Percentiles rank a stretch among this genome's conserved stretches.
Evolutionary conservation across 2,797 vertebrate species (phyloP).

Genomic region (Falco peregrinus): DNA sequence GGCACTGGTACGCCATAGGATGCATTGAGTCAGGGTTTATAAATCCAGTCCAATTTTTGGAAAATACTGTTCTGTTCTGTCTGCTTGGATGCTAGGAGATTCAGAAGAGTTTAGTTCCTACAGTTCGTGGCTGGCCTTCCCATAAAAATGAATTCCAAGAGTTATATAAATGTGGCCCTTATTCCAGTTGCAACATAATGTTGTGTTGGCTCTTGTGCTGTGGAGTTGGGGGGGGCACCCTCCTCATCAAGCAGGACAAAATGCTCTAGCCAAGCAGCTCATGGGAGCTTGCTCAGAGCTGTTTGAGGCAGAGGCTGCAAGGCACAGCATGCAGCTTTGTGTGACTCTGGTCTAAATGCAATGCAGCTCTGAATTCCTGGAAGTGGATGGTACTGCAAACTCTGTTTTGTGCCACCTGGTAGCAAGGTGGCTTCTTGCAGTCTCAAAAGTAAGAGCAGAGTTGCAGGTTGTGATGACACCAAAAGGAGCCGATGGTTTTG

Average conservation of each 20-base stretch:
- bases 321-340: not conserved
- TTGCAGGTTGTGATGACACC: not conserved
- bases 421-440: not conserved
- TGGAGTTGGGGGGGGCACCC: not conserved
- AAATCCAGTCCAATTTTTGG: not conserved
- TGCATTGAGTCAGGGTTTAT: conserved; percentile 1
- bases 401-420: not conserved
- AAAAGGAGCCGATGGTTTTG: not conserved
- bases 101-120: conserved; percentile 16
- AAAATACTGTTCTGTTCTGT: not conserved
- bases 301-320: not conserved
- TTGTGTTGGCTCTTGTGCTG: not conserved
- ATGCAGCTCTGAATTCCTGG: not conserved
- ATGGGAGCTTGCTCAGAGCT: not conserved
- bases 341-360: not conserved
- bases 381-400: not conserved
- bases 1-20: not conserved
- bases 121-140: conserved; percentile 8
- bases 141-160: conserved; percentile 16
- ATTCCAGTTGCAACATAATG: conserved; percentile 33
- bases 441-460: not conserved
- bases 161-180: conserved; percentile 45
- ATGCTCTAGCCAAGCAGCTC: not conserved
- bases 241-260: not conserved
- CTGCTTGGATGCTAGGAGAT: not conserved